These are phyloP conservation scores for Agapornis canus DNA, from an alignment of 2,797 vertebrate genomes.

Conservation along the genomic window DNA sequence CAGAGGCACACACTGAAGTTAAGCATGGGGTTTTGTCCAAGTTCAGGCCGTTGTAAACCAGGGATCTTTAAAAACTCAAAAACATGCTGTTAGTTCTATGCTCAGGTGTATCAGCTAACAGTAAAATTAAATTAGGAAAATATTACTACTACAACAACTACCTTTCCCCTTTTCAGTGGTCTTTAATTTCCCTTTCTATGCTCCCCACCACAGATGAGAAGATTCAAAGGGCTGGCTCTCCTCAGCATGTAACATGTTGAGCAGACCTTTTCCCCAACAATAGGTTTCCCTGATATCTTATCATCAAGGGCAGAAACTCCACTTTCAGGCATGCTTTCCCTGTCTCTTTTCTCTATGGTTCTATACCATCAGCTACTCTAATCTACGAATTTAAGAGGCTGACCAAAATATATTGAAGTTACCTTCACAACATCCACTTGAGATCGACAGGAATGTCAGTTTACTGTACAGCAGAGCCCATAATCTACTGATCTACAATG, in stretches of 20 bases:
- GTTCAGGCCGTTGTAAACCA: neutral
- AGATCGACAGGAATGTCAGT: neutral
- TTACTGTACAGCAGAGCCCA: neutral
- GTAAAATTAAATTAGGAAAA: neutral
- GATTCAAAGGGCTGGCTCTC: neutral
- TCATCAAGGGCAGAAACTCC: neutral
- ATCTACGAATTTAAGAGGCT: neutral
- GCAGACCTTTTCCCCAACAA: neutral
- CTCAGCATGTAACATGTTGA: accelerated
- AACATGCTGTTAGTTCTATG: neutral
- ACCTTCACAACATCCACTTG: neutral
- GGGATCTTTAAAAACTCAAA: neutral
- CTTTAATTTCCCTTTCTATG: neutral
- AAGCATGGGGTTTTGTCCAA: neutral
- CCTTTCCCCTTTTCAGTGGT: neutral
- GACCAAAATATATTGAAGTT: neutral
- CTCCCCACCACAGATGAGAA: neutral
- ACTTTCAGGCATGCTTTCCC: neutral
- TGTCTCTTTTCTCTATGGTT: neutral
- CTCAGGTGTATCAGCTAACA: neutral
- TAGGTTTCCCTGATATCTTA: neutral
- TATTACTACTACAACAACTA: neutral
- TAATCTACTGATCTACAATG: neutral
- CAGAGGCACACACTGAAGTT: neutral
- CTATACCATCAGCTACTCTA: neutral